phyloP scores from a whole-genome alignment of 2,113 vertebrate species.

The Dicaeum eximium region DNA sequence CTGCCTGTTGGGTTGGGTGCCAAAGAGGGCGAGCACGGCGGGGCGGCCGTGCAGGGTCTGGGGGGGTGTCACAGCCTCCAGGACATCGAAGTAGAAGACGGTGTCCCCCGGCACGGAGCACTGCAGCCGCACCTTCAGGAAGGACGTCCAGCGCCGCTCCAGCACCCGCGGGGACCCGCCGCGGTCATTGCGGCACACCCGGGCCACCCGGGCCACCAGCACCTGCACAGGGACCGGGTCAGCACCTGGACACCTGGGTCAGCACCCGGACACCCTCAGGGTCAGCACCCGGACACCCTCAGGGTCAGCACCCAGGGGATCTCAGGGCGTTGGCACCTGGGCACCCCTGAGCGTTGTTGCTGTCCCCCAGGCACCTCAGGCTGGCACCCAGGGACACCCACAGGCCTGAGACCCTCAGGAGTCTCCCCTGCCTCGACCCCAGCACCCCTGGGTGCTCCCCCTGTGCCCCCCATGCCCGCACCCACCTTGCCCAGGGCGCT shows the following conservation, averaged over 20 bases:
- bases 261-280: not conserved
- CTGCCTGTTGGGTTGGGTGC: constrained; percentile 92
- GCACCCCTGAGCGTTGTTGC: accelerated
- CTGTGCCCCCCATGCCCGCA: accelerated
- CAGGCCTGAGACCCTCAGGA: not conserved
- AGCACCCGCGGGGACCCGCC: constrained; percentile 90
- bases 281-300: not conserved
- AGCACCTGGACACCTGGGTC: not conserved
- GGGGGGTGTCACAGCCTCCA: constrained; percentile 84
- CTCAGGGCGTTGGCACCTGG: not conserved
- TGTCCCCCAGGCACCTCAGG: not conserved
- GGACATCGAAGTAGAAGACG: constrained; percentile 91
- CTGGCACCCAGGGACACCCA: not conserved
- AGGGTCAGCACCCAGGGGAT: not conserved
- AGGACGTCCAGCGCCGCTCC: constrained; percentile 95
- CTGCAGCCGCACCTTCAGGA: constrained; percentile 92
- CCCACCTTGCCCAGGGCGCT: constrained; percentile 89
- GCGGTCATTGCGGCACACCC: constrained; percentile 93
- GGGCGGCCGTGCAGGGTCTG: constrained; percentile 80
- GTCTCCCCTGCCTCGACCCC: accelerated
- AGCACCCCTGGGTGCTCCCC: not conserved
- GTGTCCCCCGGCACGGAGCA: constrained; percentile 90
- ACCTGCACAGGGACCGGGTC: constrained; percentile 68
- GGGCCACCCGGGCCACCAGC: constrained; percentile 88
- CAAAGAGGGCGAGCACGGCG: constrained; percentile 87